phyloP scores from a whole-genome alignment of 2,888 invertebrate species.

The Poecilobothrus nobilitatus region DNA sequence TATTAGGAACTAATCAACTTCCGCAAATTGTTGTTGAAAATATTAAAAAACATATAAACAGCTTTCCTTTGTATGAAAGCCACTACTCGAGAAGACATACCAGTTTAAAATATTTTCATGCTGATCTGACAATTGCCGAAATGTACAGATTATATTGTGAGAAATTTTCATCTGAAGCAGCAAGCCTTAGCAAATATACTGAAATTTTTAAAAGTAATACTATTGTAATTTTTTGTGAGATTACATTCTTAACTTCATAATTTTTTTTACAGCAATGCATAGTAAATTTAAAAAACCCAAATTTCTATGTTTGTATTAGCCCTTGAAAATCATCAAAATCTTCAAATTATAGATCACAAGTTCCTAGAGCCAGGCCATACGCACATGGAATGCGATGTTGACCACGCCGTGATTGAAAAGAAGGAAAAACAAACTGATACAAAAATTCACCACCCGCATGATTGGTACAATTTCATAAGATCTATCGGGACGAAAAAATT shows the following conservation, averaged over 20 bases:
- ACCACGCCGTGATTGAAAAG: not conserved
- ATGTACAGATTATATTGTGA: conserved; percentile 19
- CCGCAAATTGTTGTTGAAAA: conserved; percentile 20
- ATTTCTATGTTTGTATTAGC: conserved; percentile 18
- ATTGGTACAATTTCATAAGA: not conserved
- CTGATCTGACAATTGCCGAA: conserved; percentile 19
- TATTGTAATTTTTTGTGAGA: no score
- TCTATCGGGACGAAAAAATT: no score
- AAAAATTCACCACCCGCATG: no score
- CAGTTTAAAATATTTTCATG: conserved; percentile 18
- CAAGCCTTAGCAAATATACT: conserved; percentile 20
- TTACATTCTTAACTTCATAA: not conserved
- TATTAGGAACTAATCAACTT: conserved; percentile 15
- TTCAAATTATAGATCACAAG: not conserved
- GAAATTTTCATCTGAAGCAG: conserved; percentile 3
- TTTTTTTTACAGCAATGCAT: conserved; percentile 15
- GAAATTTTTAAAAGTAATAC: conserved; percentile 17
- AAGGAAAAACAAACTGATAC: not conserved
- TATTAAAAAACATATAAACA: conserved; percentile 17
- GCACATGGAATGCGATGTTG: not conserved
- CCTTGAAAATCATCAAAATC: conserved; percentile 7
- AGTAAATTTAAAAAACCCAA: conserved; percentile 24
- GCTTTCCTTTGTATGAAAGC: conserved; percentile 19
- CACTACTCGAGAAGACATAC: conserved; percentile 20
- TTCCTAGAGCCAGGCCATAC: not conserved